A percentile compares a stretch with the other conserved stretches of the same genome.
These are phyloP conservation scores for Nineta flava DNA, from an alignment of 2,888 invertebrate species.

Conservation along the genomic window DNA sequence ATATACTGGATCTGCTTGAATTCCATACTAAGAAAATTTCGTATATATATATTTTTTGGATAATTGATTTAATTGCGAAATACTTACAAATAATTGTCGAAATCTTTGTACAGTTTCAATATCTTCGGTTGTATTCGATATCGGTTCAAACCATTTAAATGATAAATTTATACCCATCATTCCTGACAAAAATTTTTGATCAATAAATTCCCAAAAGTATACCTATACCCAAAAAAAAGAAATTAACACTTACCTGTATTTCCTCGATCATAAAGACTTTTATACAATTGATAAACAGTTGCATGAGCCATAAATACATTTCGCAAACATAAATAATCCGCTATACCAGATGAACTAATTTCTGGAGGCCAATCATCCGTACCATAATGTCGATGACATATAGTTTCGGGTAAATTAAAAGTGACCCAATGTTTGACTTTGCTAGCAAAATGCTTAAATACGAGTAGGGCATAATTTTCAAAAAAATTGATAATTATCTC, in stretches of 20 bases:
- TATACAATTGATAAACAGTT: conserved; percentile 25
- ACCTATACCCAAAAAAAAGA: no score
- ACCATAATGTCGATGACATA: conserved; percentile 20
- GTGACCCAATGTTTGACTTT: conserved; percentile 9
- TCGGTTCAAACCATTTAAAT: conserved; percentile 6
- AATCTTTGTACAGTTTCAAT: conserved; percentile 7
- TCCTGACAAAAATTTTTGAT: no score
- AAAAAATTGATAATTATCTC: conserved; percentile 45
- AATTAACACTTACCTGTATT: conserved; percentile 20
- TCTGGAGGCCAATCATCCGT: conserved; percentile 42
- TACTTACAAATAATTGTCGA: conserved; percentile 10
- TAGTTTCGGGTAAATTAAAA: conserved; percentile 6
- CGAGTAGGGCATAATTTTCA: conserved; percentile 39
- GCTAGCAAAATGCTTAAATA: conserved; percentile 19
- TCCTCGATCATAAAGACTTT: conserved; percentile 22
- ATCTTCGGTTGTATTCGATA: conserved; percentile 4
- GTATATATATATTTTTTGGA: neutral
- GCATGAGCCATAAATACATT: conserved; percentile 35
- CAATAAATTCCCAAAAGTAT: no score
- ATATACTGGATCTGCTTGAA: neutral
- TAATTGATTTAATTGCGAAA: neutral
- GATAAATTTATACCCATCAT: conserved; percentile 34
- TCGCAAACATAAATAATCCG: conserved; percentile 52
- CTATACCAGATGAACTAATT: conserved; percentile 40
- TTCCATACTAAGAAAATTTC: neutral